These are phyloP conservation scores for Pavo muticus DNA, from an alignment of 2,113 vertebrate genomes.

Conservation along the genomic window DNA sequence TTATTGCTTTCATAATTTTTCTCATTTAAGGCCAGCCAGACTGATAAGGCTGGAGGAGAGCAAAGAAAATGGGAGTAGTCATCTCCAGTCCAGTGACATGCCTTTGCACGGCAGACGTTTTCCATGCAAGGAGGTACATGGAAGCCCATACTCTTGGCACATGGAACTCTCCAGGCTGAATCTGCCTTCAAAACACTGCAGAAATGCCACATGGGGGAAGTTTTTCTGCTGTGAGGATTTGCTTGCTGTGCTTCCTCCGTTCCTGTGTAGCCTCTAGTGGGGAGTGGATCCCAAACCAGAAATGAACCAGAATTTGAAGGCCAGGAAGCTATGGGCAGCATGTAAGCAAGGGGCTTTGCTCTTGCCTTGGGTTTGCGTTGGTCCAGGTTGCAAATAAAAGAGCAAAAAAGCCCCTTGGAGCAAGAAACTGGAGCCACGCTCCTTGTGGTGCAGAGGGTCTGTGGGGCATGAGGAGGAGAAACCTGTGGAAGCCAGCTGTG, in stretches of 20 bases:
- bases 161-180: background rate
- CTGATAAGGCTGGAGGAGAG: background rate
- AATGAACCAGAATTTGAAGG: background rate
- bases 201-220: background rate
- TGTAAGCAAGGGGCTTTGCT: background rate
- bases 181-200: conserved; percentile 7
- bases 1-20: background rate
- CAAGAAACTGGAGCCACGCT: background rate
- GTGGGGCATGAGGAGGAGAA: background rate
- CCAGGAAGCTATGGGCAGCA: no score
- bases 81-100: rapidly evolving
- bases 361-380: background rate
- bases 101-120: background rate
- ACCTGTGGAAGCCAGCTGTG: rapidly evolving
- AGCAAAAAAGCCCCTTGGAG: rapidly evolving
- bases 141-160: background rate
- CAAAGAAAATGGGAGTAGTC: background rate
- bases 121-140: background rate
- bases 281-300: background rate
- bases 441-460: background rate
- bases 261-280: background rate
- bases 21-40: rapidly evolving
- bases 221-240: rapidly evolving
- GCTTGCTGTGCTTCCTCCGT: background rate
- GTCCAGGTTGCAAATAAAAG: background rate